A percentile compares a stretch with the other conserved stretches of the same genome.
Conservation (phyloP, 2,113 vertebrate species). For the Vulpes vulpes region DNA sequence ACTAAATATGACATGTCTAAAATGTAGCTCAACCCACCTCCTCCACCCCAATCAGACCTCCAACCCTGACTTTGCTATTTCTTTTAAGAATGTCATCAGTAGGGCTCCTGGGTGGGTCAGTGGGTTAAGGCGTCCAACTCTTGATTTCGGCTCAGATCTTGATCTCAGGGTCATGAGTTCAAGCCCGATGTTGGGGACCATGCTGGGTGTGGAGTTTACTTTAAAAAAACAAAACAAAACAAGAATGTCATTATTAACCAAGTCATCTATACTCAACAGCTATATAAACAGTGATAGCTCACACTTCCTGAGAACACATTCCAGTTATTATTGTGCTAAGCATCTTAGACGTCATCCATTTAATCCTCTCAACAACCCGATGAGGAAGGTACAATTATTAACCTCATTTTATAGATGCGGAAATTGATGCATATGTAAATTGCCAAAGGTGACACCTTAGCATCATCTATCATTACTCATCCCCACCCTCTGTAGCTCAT, state of each 20-base stretch:
- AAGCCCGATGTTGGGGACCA: not conserved
- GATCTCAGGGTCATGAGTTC: not conserved
- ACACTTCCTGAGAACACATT: slow-evolving; percentile 22
- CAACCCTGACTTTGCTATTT: not conserved
- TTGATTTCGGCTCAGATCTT: not conserved
- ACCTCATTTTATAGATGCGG: slow-evolving; percentile 21
- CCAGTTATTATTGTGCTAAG: slow-evolving; percentile 20
- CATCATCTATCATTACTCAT: slow-evolving; percentile 29
- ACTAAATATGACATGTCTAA: not conserved
- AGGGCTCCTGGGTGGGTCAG: not conserved
- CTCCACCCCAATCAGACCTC: not conserved
- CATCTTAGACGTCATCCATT: slow-evolving; percentile 3
- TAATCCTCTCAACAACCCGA: slow-evolving; percentile 2
- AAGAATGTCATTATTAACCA: not conserved
- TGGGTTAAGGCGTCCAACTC: not conserved
- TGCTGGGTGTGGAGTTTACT: not conserved
- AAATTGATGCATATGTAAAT: slow-evolving; percentile 61
- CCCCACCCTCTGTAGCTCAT: not conserved
- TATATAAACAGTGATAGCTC: slow-evolving; percentile 35
- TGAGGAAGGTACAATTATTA: slow-evolving; percentile 43
- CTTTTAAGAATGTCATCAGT: not conserved
- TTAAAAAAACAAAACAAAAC: not conserved
- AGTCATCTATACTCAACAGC: not conserved
- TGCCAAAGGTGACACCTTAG: not conserved
- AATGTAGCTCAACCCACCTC: not conserved